Percentiles rank a stretch among this genome's conserved stretches.
phyloP scores from a whole-genome alignment of 2,113 vertebrate genomes.

The Silurus asotus region DNA sequence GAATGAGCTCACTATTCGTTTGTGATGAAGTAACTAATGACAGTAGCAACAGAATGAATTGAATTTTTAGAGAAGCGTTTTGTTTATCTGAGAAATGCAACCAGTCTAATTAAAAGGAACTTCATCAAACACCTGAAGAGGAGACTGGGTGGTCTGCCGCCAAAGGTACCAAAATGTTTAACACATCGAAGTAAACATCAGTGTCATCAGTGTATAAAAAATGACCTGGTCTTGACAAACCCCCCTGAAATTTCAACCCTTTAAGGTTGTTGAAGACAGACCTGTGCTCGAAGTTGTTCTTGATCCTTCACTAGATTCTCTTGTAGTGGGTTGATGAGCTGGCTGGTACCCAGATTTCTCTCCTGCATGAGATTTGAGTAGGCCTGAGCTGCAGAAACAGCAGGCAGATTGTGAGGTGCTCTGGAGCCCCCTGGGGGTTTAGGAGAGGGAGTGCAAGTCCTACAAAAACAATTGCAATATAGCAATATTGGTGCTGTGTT shows the following conservation, averaged over 20 bases:
- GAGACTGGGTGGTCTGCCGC: not conserved
- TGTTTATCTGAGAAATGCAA: not conserved
- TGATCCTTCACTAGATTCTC: slow-evolving; percentile 72
- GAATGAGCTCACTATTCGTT: not conserved
- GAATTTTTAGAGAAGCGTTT: not conserved
- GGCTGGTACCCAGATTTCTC: slow-evolving; percentile 60
- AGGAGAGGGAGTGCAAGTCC: slow-evolving; percentile 71
- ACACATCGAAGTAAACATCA: not conserved
- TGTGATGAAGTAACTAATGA: not conserved
- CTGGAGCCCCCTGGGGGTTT: slow-evolving; percentile 68
- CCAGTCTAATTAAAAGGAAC: not conserved
- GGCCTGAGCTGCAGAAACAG: slow-evolving; percentile 64
- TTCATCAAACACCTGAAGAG: not conserved
- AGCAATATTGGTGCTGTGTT: not conserved
- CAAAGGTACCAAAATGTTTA: not conserved
- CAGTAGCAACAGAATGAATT: not conserved
- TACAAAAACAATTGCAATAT: slow-evolving; percentile 51
- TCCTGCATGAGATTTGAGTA: slow-evolving; percentile 71
- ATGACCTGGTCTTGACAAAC: not conserved
- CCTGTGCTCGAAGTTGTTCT: slow-evolving; percentile 64
- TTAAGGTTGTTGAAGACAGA: slow-evolving; percentile 17
- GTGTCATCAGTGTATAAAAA: not conserved
- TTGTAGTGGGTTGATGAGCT: slow-evolving; percentile 69
- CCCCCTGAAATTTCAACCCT: not conserved
- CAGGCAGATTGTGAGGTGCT: slow-evolving; percentile 60